Percentiles rank a stretch among this genome's conserved stretches.
These are phyloP conservation scores for Notospermus geniculatus DNA, from an alignment of 1,140 invertebrate genomes.

Conservation along the genomic window DNA sequence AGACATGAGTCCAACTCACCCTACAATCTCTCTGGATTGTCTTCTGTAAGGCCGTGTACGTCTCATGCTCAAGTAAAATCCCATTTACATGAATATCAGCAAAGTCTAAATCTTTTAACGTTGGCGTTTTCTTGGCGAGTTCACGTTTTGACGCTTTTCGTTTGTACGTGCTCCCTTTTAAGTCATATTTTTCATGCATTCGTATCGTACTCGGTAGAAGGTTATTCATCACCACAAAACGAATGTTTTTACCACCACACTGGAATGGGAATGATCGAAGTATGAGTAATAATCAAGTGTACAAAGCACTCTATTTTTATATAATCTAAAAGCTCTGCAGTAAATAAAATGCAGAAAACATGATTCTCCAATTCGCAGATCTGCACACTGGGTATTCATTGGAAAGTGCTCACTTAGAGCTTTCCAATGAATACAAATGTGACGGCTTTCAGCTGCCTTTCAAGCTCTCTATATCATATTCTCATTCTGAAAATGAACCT, in stretches of 20 bases:
- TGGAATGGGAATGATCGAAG: slow-evolving; percentile 51
- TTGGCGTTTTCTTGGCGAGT: slow-evolving; percentile 83
- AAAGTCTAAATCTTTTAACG: slow-evolving; percentile 96
- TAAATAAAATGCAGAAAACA: too few relatives aligned
- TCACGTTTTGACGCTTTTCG: slow-evolving; percentile 87
- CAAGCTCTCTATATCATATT: too few relatives aligned
- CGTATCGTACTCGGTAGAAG: slow-evolving; percentile 92
- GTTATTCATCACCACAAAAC: slow-evolving; percentile 99
- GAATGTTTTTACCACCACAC: slow-evolving; percentile 98
- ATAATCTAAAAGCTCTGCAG: too few relatives aligned
- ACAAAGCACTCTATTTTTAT: too few relatives aligned
- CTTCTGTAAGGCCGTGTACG: slow-evolving; percentile 88
- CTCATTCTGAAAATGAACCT: too few relatives aligned
- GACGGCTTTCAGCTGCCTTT: too few relatives aligned
- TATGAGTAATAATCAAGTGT: too few relatives aligned
- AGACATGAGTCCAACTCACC: slow-evolving; percentile 54
- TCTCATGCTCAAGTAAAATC: slow-evolving; percentile 90
- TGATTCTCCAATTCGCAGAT: too few relatives aligned
- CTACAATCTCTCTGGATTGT: slow-evolving; percentile 95
- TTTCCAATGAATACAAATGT: too few relatives aligned
- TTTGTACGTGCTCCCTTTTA: slow-evolving; percentile 93
- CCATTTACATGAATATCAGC: slow-evolving; percentile 87
- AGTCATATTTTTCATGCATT: slow-evolving; percentile 97
- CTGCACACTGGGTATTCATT: too few relatives aligned
- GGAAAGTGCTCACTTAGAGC: too few relatives aligned